Percentiles rank a stretch among this genome's conserved stretches.
phyloP scores from a whole-genome alignment of 2,113 vertebrate species.

The Falcunculus frontatus region DNA sequence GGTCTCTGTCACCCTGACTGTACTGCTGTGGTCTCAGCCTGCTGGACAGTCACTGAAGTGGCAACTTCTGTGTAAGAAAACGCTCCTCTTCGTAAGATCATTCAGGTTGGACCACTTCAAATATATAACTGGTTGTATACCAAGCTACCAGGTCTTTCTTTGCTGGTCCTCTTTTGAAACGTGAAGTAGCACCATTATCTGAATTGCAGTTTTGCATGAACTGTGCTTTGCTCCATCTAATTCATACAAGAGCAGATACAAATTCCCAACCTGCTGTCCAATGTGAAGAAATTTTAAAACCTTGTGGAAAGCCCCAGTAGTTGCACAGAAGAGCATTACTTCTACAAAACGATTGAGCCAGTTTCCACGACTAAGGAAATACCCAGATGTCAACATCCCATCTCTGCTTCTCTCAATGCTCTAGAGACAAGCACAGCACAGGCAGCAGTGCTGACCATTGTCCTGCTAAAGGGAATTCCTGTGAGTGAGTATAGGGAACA shows the following conservation, averaged over 20 bases:
- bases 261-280: background rate
- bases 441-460: background rate
- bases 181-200: background rate
- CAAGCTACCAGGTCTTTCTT: background rate
- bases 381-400: background rate
- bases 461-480: background rate
- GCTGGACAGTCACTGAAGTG: background rate
- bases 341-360: background rate
- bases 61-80: background rate
- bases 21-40: background rate
- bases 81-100: background rate
- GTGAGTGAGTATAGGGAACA: background rate
- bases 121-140: background rate
- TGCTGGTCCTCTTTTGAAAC: background rate
- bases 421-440: background rate
- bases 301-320: background rate
- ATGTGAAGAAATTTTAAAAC: background rate
- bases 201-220: background rate
- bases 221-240: background rate
- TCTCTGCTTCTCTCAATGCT: background rate
- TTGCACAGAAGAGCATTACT: background rate
- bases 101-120: background rate
- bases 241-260: background rate
- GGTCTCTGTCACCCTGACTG: rapidly evolving
- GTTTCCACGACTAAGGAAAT: background rate